Conservation (phyloP, 2,888 invertebrate genomes). For the Philopedon plagiatum region DNA sequence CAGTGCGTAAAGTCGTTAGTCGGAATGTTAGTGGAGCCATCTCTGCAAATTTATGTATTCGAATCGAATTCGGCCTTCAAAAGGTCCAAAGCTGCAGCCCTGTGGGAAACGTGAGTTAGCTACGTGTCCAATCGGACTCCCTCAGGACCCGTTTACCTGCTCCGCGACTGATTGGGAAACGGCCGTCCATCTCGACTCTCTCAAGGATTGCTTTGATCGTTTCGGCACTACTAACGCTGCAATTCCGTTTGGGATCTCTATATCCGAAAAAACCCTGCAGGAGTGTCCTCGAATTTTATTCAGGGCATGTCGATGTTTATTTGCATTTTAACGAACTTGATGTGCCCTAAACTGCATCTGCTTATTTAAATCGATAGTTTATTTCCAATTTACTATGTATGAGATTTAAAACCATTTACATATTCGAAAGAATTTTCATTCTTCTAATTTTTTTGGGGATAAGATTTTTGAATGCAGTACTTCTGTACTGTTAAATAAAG, state of each 20-base stretch:
- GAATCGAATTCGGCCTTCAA: constrained; percentile 53
- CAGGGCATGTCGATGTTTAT: neutral
- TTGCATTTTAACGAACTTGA: neutral
- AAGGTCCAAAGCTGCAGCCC: constrained; percentile 56
- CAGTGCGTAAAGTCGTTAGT: constrained; percentile 64
- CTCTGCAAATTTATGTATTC: constrained; percentile 32
- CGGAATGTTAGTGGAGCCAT: constrained; percentile 39
- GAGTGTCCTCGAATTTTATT: neutral
- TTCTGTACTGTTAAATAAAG: no score
- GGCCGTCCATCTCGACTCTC: constrained; percentile 39
- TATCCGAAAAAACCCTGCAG: neutral
- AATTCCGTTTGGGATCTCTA: constrained; percentile 17
- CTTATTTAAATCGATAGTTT: no score
- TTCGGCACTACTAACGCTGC: constrained; percentile 20
- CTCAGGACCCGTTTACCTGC: constrained; percentile 69
- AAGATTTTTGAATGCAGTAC: no score
- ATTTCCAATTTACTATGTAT: no score
- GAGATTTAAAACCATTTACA: no score
- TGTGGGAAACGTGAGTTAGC: constrained; percentile 68
- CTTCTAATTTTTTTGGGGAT: no score
- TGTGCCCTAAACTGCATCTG: no score
- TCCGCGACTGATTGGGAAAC: constrained; percentile 68
- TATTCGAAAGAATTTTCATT: no score
- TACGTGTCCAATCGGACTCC: constrained; percentile 65
- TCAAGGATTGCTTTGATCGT: constrained; percentile 38